Conservation (phyloP, 37 sponge, comb jelly and placozoan species). For the Crambe crambe region DNA sequence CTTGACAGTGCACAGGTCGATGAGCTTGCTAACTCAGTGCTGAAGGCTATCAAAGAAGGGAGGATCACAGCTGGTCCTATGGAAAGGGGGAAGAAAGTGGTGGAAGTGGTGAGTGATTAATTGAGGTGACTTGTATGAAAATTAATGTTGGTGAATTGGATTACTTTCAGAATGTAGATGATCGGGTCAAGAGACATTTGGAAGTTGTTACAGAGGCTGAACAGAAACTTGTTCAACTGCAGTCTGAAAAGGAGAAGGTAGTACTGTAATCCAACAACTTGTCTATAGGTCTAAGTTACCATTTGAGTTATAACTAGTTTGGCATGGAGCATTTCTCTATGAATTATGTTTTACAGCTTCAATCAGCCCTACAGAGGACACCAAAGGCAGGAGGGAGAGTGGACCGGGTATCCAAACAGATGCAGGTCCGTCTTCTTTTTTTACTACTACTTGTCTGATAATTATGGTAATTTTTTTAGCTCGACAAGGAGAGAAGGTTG, state of each 20-base stretch:
- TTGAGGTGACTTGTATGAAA: not conserved
- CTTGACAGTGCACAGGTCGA: too few species aligned
- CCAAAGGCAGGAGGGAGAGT: slow-evolving; percentile 20
- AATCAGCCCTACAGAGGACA: slow-evolving; percentile 33
- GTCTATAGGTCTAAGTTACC: too few species aligned
- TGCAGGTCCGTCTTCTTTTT: slow-evolving; percentile 21
- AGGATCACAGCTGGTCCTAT: not conserved
- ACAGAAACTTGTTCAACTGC: slow-evolving; percentile 36
- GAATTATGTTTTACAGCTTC: slow-evolving; percentile 19
- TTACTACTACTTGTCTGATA: not conserved
- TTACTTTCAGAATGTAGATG: slow-evolving; percentile 25
- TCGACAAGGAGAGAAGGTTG: slow-evolving; percentile 40
- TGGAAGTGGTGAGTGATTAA: not conserved
- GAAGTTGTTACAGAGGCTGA: slow-evolving; percentile 39
- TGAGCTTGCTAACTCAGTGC: not conserved
- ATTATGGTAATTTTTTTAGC: slow-evolving; percentile 14
- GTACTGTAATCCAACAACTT: not conserved
- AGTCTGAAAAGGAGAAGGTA: slow-evolving; percentile 55
- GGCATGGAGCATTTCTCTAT: not conserved
- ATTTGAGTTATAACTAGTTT: not conserved
- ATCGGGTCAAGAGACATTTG: slow-evolving; percentile 18
- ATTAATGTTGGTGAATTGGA: too few species aligned
- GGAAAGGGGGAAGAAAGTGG: not conserved
- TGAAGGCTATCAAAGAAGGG: not conserved
- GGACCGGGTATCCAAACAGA: slow-evolving; percentile 22